Evolutionary conservation across 2,113 vertebrate species (phyloP).

Genomic region (Mellivora capensis): DNA sequence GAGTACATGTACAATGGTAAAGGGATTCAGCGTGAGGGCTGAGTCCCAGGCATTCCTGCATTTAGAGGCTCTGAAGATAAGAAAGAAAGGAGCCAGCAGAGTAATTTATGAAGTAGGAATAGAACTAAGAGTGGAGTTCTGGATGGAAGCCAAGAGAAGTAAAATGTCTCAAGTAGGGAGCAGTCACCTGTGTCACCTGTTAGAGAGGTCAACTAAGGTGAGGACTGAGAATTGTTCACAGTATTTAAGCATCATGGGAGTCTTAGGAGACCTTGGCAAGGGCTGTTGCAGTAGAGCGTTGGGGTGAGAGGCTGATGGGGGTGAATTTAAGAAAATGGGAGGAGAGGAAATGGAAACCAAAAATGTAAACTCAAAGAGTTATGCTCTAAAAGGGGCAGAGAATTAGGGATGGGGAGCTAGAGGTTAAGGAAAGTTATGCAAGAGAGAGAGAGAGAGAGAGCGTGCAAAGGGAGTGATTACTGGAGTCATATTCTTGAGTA

Average conservation of each 20-base stretch:
- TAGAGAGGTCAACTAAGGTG: constrained; percentile 3
- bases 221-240: constrained; percentile 17
- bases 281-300: background rate
- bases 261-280: background rate
- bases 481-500: background rate
- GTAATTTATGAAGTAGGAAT: constrained; percentile 23
- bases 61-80: constrained; percentile 2
- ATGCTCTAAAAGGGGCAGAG: background rate
- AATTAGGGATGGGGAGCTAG: background rate
- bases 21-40: background rate
- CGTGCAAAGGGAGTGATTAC: background rate
- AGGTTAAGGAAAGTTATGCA: background rate
- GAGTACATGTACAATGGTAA: background rate
- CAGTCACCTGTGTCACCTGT: background rate
- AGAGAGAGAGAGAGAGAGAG: background rate
- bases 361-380: constrained; percentile 27
- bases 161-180: background rate
- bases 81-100: background rate
- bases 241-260: background rate
- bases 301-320: background rate
- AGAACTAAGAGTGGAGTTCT: background rate
- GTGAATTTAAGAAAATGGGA: background rate
- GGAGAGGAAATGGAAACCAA: background rate
- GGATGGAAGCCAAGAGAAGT: background rate
- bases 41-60: background rate